A percentile compares a stretch with the other conserved stretches of the same genome.
phyloP scores from a whole-genome alignment of 2,113 vertebrate genomes.

The Sterna hirundo region DNA sequence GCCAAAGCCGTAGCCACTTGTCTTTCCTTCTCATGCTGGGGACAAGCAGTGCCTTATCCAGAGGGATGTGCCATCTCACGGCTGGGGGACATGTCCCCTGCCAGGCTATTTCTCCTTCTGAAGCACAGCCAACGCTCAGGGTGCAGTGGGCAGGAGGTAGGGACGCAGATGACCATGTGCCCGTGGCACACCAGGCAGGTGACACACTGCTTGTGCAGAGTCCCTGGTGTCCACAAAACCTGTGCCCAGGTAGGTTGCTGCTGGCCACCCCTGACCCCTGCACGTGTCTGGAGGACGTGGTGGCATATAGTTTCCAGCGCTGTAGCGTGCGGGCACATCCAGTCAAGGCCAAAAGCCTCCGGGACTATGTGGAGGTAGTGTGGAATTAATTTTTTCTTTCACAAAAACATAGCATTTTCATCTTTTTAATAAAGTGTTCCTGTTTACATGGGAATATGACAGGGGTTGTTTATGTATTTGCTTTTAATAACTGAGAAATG shows the following conservation, averaged over 20 bases:
- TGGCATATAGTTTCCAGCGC: background rate
- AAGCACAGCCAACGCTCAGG: background rate
- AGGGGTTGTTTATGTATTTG: conserved; percentile 45
- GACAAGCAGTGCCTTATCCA: background rate
- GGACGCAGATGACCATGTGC: accelerated
- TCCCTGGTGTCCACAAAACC: accelerated
- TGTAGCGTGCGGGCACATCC: background rate
- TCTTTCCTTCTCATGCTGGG: background rate
- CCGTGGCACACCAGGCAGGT: accelerated
- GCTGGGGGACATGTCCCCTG: background rate
- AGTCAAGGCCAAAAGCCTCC: background rate
- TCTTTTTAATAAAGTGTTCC: conserved; percentile 15
- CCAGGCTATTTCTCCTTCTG: background rate
- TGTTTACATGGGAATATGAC: background rate
- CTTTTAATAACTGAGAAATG: conserved; percentile 42
- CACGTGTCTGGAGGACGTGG: accelerated
- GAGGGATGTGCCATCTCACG: accelerated
- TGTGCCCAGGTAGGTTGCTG: background rate
- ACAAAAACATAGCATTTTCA: background rate
- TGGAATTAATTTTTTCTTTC: background rate
- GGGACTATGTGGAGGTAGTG: background rate
- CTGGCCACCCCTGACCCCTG: background rate
- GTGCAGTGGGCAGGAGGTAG: background rate
- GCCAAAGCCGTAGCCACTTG: background rate
- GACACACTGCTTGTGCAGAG: background rate